These are phyloP conservation scores for Ceyx erithaca DNA, from an alignment of 2,797 vertebrate genomes.

Conservation along the genomic window DNA sequence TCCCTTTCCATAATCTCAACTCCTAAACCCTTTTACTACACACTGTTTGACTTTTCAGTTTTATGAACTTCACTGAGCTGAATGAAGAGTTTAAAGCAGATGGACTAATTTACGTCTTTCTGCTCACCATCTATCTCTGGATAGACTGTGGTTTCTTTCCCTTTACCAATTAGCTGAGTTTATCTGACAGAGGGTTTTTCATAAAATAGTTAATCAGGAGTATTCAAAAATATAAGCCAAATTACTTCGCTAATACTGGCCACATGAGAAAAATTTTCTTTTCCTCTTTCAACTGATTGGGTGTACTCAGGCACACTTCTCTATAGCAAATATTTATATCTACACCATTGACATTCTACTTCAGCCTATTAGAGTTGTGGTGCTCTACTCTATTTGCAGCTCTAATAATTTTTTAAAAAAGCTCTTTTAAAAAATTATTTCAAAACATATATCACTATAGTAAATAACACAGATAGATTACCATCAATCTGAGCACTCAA, in stretches of 20 bases:
- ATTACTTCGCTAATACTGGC: conserved; percentile 42
- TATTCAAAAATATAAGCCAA: conserved; percentile 36
- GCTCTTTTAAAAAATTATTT: conserved; percentile 33
- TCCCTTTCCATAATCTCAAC: not conserved
- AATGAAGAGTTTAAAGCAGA: conserved; percentile 15
- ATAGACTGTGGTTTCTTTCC: conserved; percentile 21
- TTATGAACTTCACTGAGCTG: conserved; percentile 37
- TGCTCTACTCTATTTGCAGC: conserved; percentile 5
- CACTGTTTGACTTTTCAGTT: not conserved
- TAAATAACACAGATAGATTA: conserved; percentile 62
- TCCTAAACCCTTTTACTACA: conserved; percentile 24
- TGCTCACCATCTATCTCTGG: not conserved
- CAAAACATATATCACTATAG: conserved; percentile 37
- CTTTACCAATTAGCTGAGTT: conserved; percentile 31
- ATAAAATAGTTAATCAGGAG: conserved; percentile 36
- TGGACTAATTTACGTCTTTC: conserved; percentile 41
- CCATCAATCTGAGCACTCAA: conserved; percentile 56
- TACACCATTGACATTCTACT: conserved; percentile 49
- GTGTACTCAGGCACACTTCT: not conserved
- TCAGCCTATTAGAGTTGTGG: conserved; percentile 44
- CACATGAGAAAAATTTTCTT: conserved; percentile 40
- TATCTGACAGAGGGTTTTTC: conserved; percentile 16
- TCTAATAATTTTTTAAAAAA: conserved; percentile 49
- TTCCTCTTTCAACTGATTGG: not conserved
- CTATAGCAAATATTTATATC: conserved; percentile 45